Conservation (phyloP, 2,113 vertebrate genomes). For the Phrynosoma platyrhinos region DNA sequence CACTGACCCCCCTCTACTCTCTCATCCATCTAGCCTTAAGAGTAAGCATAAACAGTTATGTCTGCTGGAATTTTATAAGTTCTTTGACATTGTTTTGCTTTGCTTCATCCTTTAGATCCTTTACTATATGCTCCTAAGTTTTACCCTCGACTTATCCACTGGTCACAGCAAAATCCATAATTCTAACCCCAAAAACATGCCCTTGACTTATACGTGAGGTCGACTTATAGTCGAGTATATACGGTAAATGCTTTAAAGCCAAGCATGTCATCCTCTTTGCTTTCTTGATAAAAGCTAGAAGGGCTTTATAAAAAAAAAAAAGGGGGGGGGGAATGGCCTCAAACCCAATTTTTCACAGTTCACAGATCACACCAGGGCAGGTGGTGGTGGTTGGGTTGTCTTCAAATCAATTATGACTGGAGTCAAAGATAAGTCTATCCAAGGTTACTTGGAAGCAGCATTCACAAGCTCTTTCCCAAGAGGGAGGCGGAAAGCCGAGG, state of each 20-base stretch:
- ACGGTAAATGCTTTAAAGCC: conserved; percentile 37
- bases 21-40: too few relatives aligned
- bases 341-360: conserved; percentile 65
- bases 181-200: too few relatives aligned
- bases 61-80: too few relatives aligned
- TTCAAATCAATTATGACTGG: conserved; percentile 61
- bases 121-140: too few relatives aligned
- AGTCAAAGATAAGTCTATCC: conserved; percentile 65
- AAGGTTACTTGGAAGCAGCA: conserved; percentile 5
- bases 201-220: too few relatives aligned
- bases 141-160: too few relatives aligned
- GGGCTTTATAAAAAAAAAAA: background rate
- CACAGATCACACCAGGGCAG: conserved; percentile 56
- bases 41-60: too few relatives aligned
- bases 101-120: too few relatives aligned
- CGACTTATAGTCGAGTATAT: too few relatives aligned
- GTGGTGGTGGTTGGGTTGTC: background rate
- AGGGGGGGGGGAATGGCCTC: conserved; percentile 21
- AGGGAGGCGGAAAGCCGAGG: background rate
- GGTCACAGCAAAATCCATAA: too few relatives aligned
- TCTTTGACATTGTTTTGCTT: too few relatives aligned
- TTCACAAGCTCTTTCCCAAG: conserved; percentile 45
- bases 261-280: background rate
- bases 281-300: conserved; percentile 22
- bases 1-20: too few relatives aligned